Evolutionary conservation across 2,888 invertebrate genomes (phyloP).

Genomic region (Meliscaeva auricollis): DNA sequence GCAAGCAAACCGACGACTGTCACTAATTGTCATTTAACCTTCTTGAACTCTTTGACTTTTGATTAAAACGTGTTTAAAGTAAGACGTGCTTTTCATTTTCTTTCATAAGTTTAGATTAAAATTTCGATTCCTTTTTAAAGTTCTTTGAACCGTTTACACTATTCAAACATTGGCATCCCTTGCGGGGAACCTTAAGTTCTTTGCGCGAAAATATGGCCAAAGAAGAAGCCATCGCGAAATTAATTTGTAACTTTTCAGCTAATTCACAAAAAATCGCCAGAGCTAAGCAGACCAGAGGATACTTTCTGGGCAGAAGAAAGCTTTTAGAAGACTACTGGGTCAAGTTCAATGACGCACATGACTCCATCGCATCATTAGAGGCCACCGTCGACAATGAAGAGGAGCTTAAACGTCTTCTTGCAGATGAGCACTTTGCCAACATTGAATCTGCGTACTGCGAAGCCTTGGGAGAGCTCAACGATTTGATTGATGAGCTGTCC

Average conservation of each 20-base stretch:
- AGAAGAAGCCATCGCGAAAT: constrained; percentile 25
- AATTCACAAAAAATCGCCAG: constrained; percentile 31
- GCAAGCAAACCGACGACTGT: too few species aligned
- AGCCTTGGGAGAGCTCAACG: constrained; percentile 26
- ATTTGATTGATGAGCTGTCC: constrained; percentile 21
- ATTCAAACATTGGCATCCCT: too few species aligned
- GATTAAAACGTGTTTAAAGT: too few species aligned
- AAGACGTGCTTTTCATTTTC: too few species aligned
- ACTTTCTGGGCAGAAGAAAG: constrained; percentile 27
- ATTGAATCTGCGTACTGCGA: constrained; percentile 42
- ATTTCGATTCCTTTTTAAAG: too few species aligned
- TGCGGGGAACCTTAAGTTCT: too few species aligned
- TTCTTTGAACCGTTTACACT: too few species aligned
- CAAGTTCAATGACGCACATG: constrained; percentile 25
- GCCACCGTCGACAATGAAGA: constrained; percentile 2
- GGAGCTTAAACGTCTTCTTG: background rate
- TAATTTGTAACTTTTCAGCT: constrained; percentile 35
- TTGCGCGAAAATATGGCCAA: too few species aligned
- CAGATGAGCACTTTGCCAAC: constrained; percentile 11
- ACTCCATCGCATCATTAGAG: background rate
- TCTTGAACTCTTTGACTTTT: too few species aligned
- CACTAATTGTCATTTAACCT: too few species aligned
- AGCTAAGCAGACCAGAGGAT: constrained; percentile 33
- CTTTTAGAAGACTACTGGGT: constrained; percentile 41
- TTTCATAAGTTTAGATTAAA: too few species aligned